Conservation (phyloP, 2,888 invertebrate genomes). For the Epinotia ramella region DNA sequence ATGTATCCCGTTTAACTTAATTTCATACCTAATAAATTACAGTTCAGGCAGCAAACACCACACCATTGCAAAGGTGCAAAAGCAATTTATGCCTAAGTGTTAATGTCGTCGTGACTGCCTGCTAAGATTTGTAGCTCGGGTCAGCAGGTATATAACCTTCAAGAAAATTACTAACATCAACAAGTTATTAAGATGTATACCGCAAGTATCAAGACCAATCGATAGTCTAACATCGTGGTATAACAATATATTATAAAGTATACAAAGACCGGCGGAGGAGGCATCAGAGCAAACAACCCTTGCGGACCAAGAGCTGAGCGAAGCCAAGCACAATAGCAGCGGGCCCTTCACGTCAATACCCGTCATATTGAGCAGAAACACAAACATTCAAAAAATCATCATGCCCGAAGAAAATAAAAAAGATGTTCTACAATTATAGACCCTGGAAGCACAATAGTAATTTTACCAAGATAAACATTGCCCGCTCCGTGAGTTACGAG, state of each 20-base stretch:
- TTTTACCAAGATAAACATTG: slow-evolving; percentile 75
- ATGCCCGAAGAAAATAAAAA: slow-evolving; percentile 67
- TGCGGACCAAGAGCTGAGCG: slow-evolving; percentile 59
- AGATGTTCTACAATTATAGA: slow-evolving; percentile 70
- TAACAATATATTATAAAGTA: slow-evolving; percentile 51
- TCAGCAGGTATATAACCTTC: slow-evolving; percentile 1
- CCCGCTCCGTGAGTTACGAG: slow-evolving; percentile 58
- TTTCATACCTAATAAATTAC: not conserved
- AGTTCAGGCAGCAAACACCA: slow-evolving; percentile 12
- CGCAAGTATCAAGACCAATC: slow-evolving; percentile 42
- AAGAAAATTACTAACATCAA: slow-evolving; percentile 6
- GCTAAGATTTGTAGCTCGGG: not conserved
- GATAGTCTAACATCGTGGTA: slow-evolving; percentile 17
- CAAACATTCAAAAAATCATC: slow-evolving; percentile 83
- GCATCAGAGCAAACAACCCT: slow-evolving; percentile 69
- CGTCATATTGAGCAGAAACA: slow-evolving; percentile 81
- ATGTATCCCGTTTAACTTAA: not conserved
- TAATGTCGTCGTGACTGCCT: slow-evolving; percentile 5
- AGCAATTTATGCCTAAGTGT: not conserved
- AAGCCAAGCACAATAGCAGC: slow-evolving; percentile 68
- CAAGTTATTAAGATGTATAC: not conserved
- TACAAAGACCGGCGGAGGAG: slow-evolving; percentile 66
- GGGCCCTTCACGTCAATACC: slow-evolving; percentile 75
- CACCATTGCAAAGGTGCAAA: not conserved
- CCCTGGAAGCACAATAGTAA: slow-evolving; percentile 71